Evolutionary conservation across 2,888 invertebrate genomes (phyloP).

Genomic region (Orchestes rusci): DNA sequence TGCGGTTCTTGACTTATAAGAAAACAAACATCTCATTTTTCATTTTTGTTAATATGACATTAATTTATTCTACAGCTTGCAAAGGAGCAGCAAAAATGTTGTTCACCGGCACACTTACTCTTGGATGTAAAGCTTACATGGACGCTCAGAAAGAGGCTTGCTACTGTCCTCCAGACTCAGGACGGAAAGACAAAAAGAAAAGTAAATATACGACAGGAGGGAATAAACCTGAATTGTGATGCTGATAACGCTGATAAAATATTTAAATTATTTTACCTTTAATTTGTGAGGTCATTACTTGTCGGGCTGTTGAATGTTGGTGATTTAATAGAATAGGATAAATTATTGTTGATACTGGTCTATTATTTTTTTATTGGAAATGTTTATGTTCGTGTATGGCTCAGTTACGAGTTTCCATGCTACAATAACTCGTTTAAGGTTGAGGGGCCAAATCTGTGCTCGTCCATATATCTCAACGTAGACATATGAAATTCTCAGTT

Average conservation of each 20-base stretch:
- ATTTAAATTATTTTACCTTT: conserved; percentile 1
- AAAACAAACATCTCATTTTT: background rate
- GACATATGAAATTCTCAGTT: too few relatives aligned
- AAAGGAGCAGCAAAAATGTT: conserved; percentile 80
- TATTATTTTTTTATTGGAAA: too few relatives aligned
- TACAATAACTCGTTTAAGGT: too few relatives aligned
- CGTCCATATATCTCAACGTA: too few relatives aligned
- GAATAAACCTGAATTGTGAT: conserved; percentile 17
- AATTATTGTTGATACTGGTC: too few relatives aligned
- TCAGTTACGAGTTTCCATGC: too few relatives aligned
- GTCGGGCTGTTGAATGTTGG: too few relatives aligned
- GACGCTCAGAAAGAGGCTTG: conserved; percentile 81
- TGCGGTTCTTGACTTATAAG: too few relatives aligned
- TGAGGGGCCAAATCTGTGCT: too few relatives aligned
- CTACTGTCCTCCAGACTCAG: conserved; percentile 51
- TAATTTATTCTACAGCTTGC: conserved; percentile 55
- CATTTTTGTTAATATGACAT: background rate
- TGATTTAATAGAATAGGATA: too few relatives aligned
- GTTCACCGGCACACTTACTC: conserved; percentile 74
- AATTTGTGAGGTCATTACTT: background rate
- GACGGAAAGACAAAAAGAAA: conserved; percentile 40
- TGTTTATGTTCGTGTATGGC: too few relatives aligned
- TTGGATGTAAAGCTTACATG: conserved; percentile 81
- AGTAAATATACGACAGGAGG: conserved; percentile 45
- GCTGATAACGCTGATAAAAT: background rate